Conservation (phyloP, 2,888 invertebrate species). For the Andrena fulva region DNA sequence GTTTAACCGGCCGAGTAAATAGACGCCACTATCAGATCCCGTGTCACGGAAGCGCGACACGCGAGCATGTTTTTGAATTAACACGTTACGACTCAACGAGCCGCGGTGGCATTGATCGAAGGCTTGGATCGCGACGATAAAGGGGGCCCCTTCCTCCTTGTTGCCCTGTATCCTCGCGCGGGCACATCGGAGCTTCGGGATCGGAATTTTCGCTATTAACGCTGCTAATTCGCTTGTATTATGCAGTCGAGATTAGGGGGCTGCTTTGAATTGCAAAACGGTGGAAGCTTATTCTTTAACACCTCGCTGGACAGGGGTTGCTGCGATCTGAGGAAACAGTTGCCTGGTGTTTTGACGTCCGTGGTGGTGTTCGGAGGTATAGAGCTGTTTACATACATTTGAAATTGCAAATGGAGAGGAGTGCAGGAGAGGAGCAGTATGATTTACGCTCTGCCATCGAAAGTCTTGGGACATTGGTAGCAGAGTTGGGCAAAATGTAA, state of each 20-base stretch:
- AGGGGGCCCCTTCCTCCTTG: neutral
- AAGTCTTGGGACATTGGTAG: no score
- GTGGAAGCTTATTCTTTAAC: neutral
- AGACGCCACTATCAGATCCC: conserved; percentile 41
- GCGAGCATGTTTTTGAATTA: conserved; percentile 54
- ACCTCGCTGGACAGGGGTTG: neutral
- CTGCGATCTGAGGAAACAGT: neutral
- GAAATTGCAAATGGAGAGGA: no score
- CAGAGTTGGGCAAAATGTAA: no score
- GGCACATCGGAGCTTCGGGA: neutral
- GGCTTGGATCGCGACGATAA: conserved; percentile 40
- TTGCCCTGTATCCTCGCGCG: neutral
- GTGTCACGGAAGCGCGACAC: conserved; percentile 54
- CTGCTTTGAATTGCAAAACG: conserved; percentile 12
- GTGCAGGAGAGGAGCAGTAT: no score
- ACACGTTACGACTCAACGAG: conserved; percentile 39
- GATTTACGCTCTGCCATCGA: no score
- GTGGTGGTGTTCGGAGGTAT: neutral
- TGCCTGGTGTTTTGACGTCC: neutral
- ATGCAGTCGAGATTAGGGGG: conserved; percentile 10
- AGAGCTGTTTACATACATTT: neutral
- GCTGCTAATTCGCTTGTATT: conserved; percentile 15
- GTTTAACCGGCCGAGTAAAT: conserved; percentile 43
- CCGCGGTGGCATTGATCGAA: conserved; percentile 55
- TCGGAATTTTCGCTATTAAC: neutral